Evolutionary conservation across 2,888 invertebrate species (phyloP).

Genomic region (Drosophila borealis): DNA sequence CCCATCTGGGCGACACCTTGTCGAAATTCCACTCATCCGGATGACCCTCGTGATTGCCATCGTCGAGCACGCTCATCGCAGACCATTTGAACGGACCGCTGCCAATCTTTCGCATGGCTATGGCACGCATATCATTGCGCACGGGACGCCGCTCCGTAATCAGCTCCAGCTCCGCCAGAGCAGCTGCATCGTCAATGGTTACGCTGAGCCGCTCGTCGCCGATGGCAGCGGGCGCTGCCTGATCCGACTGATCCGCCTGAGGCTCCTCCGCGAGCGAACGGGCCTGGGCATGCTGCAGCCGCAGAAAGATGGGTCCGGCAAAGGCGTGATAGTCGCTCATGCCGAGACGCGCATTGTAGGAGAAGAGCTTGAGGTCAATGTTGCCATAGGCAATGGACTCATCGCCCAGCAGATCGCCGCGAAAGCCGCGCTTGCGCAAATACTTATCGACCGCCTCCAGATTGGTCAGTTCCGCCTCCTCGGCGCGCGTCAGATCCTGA

Average conservation of each 20-base stretch:
- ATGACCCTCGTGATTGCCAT: conserved; percentile 83
- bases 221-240: conserved; percentile 60
- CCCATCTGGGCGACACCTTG: conserved; percentile 83
- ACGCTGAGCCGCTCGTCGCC: conserved; percentile 80
- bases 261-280: conserved; percentile 25
- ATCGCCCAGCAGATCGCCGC: conserved; percentile 84
- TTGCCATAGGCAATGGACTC: conserved; percentile 84
- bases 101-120: conserved; percentile 74
- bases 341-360: conserved; percentile 81
- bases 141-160: conserved; percentile 82
- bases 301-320: conserved; percentile 84
- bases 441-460: conserved; percentile 83
- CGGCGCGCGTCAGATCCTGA: conserved; percentile 63
- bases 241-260: conserved; percentile 11
- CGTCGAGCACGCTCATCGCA: conserved; percentile 68
- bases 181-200: conserved; percentile 79
- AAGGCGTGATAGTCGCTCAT: conserved; percentile 83
- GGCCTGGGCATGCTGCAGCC: conserved; percentile 70
- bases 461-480: conserved; percentile 77
- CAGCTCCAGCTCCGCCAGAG: conserved; percentile 82
- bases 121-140: conserved; percentile 83
- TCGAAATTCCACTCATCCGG: conserved; percentile 84
- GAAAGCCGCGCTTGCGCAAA: conserved; percentile 82
- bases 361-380: conserved; percentile 84
- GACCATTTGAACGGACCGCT: conserved; percentile 84